A percentile compares a stretch with the other conserved stretches of the same genome.
phyloP scores from a whole-genome alignment of 2,888 invertebrate genomes.

The Lymantria monacha region DNA sequence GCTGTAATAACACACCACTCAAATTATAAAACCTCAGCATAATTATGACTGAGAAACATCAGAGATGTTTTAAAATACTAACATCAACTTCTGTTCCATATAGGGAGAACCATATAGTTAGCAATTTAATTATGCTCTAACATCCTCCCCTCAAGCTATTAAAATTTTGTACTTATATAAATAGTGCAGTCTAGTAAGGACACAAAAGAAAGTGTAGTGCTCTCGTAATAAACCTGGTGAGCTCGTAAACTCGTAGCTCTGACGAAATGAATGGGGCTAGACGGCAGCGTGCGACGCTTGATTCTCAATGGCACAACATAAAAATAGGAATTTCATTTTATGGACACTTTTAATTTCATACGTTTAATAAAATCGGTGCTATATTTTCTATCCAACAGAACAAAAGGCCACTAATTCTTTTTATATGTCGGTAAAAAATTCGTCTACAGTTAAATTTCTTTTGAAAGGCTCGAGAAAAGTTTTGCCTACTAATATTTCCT shows the following conservation, averaged over 20 bases:
- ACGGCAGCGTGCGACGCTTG: constrained; percentile 33
- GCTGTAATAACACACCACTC: no score
- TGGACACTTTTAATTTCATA: constrained; percentile 59
- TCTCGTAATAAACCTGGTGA: constrained; percentile 58
- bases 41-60: no score
- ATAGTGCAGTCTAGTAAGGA: constrained; percentile 47
- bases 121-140: constrained; percentile 18
- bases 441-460: constrained; percentile 30
- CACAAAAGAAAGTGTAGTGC: constrained; percentile 61
- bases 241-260: constrained; percentile 62
- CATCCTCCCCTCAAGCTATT: constrained; percentile 47
- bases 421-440: constrained; percentile 29
- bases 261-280: constrained; percentile 54
- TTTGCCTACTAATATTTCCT: constrained; percentile 35
- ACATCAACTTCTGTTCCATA: no score
- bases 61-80: no score
- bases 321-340: constrained; percentile 42
- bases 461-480: constrained; percentile 33
- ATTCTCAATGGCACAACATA: constrained; percentile 49
- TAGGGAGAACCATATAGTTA: neutral
- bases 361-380: constrained; percentile 36
- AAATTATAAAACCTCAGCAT: no score
- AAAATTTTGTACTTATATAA: constrained; percentile 52
- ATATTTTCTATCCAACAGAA: constrained; percentile 31
- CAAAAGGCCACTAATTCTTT: constrained; percentile 36